Percentiles rank a stretch among this genome's conserved stretches.
These are phyloP conservation scores for Crotalus tigris DNA, from an alignment of 2,113 vertebrate genomes.

Conservation along the genomic window DNA sequence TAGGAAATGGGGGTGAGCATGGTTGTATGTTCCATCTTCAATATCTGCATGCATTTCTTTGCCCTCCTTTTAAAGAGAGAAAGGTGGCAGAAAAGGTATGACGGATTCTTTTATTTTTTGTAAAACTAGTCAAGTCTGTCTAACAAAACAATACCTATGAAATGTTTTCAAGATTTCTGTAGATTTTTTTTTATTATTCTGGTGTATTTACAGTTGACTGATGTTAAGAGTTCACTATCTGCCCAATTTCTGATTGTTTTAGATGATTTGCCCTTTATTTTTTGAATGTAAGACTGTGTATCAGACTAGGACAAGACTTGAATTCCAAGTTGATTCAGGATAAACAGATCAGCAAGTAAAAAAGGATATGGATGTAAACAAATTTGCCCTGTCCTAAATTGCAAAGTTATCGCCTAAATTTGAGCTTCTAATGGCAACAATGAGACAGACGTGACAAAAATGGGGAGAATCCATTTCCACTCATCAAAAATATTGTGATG, in stretches of 20 bases:
- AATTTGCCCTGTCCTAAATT: not conserved
- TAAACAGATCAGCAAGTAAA: not conserved
- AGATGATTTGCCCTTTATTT: not conserved
- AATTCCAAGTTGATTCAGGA: not conserved
- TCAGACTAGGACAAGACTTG: not conserved
- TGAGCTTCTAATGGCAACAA: not conserved
- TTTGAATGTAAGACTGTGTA: not conserved
- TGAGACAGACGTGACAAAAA: not conserved
- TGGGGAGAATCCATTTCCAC: not conserved
- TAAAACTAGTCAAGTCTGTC: not conserved
- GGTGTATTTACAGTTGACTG: not conserved
- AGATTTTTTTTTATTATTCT: not conserved
- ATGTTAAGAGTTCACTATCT: not conserved
- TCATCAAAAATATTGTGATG: not conserved
- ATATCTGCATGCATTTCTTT: not conserved
- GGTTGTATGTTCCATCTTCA: too few relatives aligned
- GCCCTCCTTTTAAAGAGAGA: not conserved
- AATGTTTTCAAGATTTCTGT: not conserved
- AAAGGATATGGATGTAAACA: not conserved
- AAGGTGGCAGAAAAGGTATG: not conserved
- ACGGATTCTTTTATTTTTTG: not conserved
- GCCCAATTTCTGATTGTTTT: not conserved
- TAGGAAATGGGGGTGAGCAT: not conserved
- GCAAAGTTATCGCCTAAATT: not conserved
- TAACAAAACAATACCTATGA: not conserved